Base-by-base conservation (phyloP, 1,140 invertebrate species). In the Trichonephila clavipes region DNA sequence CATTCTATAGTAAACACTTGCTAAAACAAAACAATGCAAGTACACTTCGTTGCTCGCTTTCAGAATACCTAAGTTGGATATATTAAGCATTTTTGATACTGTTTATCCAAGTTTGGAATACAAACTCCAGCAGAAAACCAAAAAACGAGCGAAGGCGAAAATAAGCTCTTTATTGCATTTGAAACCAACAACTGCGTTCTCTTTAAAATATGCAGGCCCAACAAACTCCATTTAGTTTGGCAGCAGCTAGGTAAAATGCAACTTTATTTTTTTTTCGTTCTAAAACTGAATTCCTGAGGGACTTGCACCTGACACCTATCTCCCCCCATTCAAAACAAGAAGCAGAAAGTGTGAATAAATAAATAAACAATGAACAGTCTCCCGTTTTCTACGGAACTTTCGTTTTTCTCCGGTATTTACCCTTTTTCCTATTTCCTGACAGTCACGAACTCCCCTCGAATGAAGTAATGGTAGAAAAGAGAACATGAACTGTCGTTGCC, bases 321-420 rank as follows among this genome's bases (percentile, higher is more conserved):
- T 28, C 24, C 21, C 34, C 66, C 24, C 58, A 62, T 62, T 87
- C 85, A 62, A 64, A 87, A 87, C 58, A 62, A 87, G n/a, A 64
- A 87, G 44, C 8, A 51, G 44, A 44, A 51, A 77, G 88, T 77
- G 88, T 51, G 88, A 69, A 89, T 89, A 89, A 72, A 89, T 89
- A 89, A 89, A 89, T 89, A 89, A 89, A 89, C 88, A 89, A 89
- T 89, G 88, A 89, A 89, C n/a, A 69, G n/a, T 89, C 51, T 89
- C 66, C 44, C 64, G 16, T 10, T 21, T 21, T 28, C 77, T 82
- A 21, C 24, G 24, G 24, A 87, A 87, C 58, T 58, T 64, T 64
- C 59, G 58, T 34, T 64, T 64, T 64, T 87, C 85, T 28, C 19
- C 61, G 28, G n/a, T 87, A 87, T 87, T 87, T 87, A 87, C 85